Conservation (phyloP, 2,113 vertebrate species). For the Dipodomys merriami region DNA sequence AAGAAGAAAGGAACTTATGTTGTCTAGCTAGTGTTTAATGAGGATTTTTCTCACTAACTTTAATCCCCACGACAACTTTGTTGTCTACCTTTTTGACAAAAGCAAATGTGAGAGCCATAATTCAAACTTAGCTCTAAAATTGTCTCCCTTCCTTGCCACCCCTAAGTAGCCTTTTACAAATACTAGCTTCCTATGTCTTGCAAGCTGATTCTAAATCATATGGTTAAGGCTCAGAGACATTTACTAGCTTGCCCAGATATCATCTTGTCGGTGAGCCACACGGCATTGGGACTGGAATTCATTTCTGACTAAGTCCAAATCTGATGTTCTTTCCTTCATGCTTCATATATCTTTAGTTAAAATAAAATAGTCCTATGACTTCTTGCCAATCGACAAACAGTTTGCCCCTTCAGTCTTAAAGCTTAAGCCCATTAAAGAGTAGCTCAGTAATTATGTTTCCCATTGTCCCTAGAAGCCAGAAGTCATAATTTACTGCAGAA, state of each 20-base stretch:
- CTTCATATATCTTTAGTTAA: conserved; percentile 66
- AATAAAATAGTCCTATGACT: conserved; percentile 74
- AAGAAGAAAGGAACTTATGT: neutral
- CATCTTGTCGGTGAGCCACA: conserved; percentile 36
- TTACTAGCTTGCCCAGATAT: conserved; percentile 50
- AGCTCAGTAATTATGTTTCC: conserved; percentile 82
- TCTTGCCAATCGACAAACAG: conserved; percentile 65
- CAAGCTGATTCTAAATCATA: conserved; percentile 9
- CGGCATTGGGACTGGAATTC: conserved; percentile 34
- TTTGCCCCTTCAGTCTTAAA: conserved; percentile 61
- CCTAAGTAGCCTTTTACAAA: conserved; percentile 7
- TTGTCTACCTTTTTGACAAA: neutral
- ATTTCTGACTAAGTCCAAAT: conserved; percentile 47
- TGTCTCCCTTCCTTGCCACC: neutral
- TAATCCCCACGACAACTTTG: neutral
- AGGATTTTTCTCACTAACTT: conserved; percentile 10
- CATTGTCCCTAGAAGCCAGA: conserved; percentile 77
- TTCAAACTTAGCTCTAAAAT: neutral
- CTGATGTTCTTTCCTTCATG: conserved; percentile 61
- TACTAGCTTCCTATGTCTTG: neutral
- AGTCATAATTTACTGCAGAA: conserved; percentile 86
- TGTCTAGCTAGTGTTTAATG: neutral
- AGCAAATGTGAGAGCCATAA: conserved; percentile 26
- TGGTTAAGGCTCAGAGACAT: conserved; percentile 18
- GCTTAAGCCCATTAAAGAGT: conserved; percentile 80